These are phyloP conservation scores for Varecia variegata DNA, from an alignment of 2,797 vertebrate genomes.

Conservation along the genomic window DNA sequence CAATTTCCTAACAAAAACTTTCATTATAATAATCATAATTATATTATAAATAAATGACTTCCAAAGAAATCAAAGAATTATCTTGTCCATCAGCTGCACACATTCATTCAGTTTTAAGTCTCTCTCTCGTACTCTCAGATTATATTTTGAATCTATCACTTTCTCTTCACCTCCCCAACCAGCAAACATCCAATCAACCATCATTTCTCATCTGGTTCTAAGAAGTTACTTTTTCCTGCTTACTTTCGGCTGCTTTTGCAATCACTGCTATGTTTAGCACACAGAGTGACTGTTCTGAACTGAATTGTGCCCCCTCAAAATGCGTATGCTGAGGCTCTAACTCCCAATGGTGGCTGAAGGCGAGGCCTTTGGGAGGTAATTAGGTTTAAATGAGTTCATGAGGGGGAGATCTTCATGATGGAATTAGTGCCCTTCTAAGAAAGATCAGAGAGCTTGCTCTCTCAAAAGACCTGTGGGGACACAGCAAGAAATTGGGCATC, in stretches of 20 bases:
- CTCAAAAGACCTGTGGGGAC: not conserved
- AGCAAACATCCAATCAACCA: not conserved
- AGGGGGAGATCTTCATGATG: not conserved
- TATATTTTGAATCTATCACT: not conserved
- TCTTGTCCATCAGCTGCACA: not conserved
- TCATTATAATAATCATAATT: not conserved
- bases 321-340: not conserved
- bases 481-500: not conserved
- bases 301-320: not conserved
- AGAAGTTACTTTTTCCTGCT: not conserved
- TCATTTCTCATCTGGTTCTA: not conserved
- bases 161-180: not conserved
- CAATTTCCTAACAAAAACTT: not conserved
- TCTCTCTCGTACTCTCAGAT: not conserved
- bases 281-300: not conserved
- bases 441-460: not conserved
- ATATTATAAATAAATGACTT: not conserved
- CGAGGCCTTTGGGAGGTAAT: not conserved
- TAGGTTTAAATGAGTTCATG: not conserved
- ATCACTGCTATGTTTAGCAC: not conserved
- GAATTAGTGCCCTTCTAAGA: not conserved
- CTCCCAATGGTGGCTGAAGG: not conserved
- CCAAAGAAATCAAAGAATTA: not conserved
- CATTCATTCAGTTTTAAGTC: not conserved
- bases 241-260: not conserved